These are phyloP conservation scores for Apostichopus californicus DNA, from an alignment of 35 echinoderm and acorn worm species.

Conservation along the genomic window DNA sequence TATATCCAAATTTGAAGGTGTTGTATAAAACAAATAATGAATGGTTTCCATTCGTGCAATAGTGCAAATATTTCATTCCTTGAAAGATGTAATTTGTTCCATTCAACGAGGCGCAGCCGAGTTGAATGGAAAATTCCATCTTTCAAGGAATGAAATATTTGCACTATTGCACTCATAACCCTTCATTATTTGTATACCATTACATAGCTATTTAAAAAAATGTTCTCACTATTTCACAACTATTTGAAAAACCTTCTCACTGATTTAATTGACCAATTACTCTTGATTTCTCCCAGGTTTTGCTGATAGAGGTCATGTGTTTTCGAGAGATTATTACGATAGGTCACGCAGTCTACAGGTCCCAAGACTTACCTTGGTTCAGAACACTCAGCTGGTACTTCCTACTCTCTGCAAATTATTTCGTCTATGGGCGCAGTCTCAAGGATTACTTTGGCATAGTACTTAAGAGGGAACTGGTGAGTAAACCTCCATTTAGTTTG, in stretches of 20 bases:
- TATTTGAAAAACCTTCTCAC: neutral
- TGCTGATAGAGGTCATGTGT: slow-evolving; percentile 94
- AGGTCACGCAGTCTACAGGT: slow-evolving; percentile 88
- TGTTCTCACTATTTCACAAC: no score
- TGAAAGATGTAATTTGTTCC: no score
- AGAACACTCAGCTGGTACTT: slow-evolving; percentile 99
- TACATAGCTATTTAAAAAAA: no score
- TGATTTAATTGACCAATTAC: neutral
- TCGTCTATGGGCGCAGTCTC: slow-evolving; percentile 95
- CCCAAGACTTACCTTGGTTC: slow-evolving; percentile 95
- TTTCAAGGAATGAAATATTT: no score
- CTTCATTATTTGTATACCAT: no score
- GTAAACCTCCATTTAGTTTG: neutral
- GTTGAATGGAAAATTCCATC: no score
- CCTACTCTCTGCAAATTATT: slow-evolving; percentile 94
- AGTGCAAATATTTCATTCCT: no score
- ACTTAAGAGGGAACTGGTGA: slow-evolving; percentile 87
- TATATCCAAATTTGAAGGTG: no score
- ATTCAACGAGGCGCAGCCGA: no score
- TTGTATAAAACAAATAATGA: no score
- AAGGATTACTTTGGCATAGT: slow-evolving; percentile 99
- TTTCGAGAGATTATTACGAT: slow-evolving; percentile 98
- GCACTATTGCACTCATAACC: no score
- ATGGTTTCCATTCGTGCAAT: no score
- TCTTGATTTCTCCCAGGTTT: slow-evolving; percentile 62